A percentile compares a stretch with the other conserved stretches of the same genome.
Evolutionary conservation across 2,888 invertebrate species (phyloP).

Genomic region (Tetragonula carbonaria): DNA sequence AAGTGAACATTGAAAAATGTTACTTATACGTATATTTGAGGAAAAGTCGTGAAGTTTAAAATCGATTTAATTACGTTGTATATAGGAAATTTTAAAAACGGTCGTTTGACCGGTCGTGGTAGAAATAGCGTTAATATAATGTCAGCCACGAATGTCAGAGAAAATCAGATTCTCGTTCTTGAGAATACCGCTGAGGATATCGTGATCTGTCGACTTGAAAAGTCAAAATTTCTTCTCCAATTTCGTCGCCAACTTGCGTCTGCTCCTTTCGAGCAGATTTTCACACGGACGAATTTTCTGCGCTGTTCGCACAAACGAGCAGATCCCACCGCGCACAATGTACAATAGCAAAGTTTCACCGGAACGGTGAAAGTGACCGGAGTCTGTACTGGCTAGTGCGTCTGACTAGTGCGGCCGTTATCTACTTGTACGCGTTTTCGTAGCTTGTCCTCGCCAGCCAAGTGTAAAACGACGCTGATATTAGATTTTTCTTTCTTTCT

Average conservation of each 20-base stretch:
- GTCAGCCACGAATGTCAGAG: conserved; percentile 3
- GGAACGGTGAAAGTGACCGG: conserved; percentile 25
- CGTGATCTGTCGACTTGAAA: too few species aligned
- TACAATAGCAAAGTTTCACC: background rate
- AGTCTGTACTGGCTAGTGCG: conserved; percentile 39
- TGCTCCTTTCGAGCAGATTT: background rate
- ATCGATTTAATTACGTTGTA: too few species aligned
- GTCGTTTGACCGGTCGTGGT: too few species aligned
- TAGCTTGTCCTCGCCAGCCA: background rate
- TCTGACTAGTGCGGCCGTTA: conserved; percentile 76
- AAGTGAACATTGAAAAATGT: too few species aligned
- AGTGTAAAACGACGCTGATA: background rate
- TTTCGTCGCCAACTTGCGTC: background rate
- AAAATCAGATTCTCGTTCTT: conserved; percentile 1
- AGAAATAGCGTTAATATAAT: background rate
- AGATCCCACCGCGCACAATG: background rate
- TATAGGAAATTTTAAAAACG: too few species aligned
- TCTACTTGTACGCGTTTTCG: conserved; percentile 72
- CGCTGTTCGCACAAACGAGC: too few species aligned
- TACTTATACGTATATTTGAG: too few species aligned
- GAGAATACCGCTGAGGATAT: too few species aligned
- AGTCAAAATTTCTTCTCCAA: too few species aligned
- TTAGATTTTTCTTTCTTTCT: too few species aligned
- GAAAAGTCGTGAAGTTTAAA: too few species aligned
- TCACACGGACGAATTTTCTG: too few species aligned